A percentile compares a stretch with the other conserved stretches of the same genome.
These are phyloP conservation scores for Eumeta japonica DNA, from an alignment of 1,140 invertebrate species.

Conservation along the genomic window DNA sequence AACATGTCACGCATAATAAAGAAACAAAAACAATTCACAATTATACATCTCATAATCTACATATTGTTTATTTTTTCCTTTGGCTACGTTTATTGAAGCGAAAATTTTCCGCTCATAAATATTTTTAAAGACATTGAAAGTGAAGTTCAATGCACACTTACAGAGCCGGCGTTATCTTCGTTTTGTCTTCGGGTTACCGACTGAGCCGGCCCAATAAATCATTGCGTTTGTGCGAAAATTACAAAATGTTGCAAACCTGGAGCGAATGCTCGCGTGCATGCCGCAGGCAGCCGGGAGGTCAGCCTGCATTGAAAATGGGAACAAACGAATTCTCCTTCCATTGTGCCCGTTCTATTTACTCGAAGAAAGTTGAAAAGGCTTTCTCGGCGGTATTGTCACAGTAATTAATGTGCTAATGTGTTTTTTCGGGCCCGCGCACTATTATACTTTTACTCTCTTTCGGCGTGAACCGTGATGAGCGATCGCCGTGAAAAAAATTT, in stretches of 20 bases:
- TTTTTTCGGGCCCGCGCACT: conserved; percentile 17
- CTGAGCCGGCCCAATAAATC: conserved; percentile 45
- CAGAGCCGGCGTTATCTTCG: too few relatives aligned
- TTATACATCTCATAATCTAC: too few relatives aligned
- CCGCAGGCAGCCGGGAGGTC: too few relatives aligned
- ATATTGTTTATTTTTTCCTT: too few relatives aligned
- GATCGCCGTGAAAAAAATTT: conserved; percentile 27
- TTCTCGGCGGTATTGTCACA: conserved; percentile 30
- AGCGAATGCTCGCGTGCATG: conserved; percentile 16
- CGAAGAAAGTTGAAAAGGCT: conserved; percentile 30
- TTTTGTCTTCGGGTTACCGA: too few relatives aligned
- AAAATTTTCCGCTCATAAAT: too few relatives aligned
- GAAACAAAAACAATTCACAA: too few relatives aligned
- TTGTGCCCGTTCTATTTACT: conserved; percentile 15
- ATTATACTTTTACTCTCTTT: conserved; percentile 49
- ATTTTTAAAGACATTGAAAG: too few relatives aligned
- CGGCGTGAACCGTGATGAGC: conserved; percentile 33
- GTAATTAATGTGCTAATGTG: conserved; percentile 46
- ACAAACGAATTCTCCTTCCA: conserved; percentile 19
- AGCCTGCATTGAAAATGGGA: conserved; percentile 19
- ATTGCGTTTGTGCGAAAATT: conserved; percentile 33
- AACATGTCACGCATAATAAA: too few relatives aligned
- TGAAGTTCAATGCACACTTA: too few relatives aligned
- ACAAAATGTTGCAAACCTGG: conserved; percentile 43
- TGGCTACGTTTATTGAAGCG: too few relatives aligned